Percentiles rank a stretch among this genome's conserved stretches.
Evolutionary conservation across 2,797 vertebrate genomes (phyloP).

Genomic region (Vultur gryphus): DNA sequence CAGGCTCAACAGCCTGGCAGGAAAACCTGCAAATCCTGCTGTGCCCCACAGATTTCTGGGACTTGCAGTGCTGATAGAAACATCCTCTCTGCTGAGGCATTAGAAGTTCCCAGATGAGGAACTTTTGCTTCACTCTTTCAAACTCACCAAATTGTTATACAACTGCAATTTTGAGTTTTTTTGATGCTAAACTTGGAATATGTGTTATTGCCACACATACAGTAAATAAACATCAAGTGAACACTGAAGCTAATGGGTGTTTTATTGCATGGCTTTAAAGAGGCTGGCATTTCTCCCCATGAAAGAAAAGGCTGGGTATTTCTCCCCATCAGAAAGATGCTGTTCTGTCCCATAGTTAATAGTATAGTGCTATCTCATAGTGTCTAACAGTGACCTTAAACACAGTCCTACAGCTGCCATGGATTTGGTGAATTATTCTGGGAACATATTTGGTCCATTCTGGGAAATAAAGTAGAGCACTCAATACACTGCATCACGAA

Average conservation of each 20-base stretch:
- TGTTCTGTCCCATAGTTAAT: neutral
- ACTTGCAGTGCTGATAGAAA: neutral
- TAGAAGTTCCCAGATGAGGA: constrained; percentile 2
- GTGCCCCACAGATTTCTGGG: neutral
- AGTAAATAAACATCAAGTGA: neutral
- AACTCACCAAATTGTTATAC: neutral
- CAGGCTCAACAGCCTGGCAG: constrained; percentile 42
- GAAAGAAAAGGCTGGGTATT: neutral
- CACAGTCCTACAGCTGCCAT: neutral
- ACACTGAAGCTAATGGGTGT: neutral
- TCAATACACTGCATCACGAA: neutral
- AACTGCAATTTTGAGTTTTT: neutral
- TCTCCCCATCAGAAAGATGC: neutral
- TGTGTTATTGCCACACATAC: neutral
- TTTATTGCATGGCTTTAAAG: neutral
- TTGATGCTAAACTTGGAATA: neutral
- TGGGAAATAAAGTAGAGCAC: neutral
- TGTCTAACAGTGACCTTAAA: neutral
- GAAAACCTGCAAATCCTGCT: constrained; percentile 56
- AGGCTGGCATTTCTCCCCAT: neutral
- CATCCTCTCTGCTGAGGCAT: neutral
- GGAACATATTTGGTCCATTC: neutral
- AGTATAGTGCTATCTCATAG: neutral
- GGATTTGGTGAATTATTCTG: neutral
- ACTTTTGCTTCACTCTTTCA: neutral